Conservation (phyloP, 2,113 vertebrate genomes). For the Tragulus kanchil region DNA sequence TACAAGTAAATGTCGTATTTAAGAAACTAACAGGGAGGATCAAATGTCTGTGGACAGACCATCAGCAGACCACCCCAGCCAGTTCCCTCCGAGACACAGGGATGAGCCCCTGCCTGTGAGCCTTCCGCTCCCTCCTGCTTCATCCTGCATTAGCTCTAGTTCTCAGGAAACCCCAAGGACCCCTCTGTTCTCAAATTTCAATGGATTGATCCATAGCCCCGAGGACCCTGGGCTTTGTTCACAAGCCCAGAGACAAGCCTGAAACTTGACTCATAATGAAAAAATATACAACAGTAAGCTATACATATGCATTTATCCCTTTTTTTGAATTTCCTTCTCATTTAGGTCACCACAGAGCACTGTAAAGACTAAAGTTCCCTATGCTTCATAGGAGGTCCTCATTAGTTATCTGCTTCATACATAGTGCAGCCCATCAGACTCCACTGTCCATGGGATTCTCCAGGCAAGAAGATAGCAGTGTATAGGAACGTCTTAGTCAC, state of each 20-base stretch:
- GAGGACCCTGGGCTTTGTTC: not conserved
- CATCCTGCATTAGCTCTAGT: fast-evolving
- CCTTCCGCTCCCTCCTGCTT: fast-evolving
- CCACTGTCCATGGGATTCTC: not conserved
- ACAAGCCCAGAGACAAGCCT: not conserved
- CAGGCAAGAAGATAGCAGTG: not conserved
- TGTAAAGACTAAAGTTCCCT: not conserved
- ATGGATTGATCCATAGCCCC: not conserved
- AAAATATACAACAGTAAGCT: not conserved
- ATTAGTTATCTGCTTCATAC: not conserved
- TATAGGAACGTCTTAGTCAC: not conserved
- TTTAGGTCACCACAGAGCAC: not conserved
- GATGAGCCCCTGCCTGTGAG: not conserved
- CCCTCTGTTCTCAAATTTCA: not conserved
- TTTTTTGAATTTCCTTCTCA: not conserved
- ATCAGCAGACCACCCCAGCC: fast-evolving
- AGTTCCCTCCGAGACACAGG: not conserved
- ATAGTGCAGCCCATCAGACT: not conserved
- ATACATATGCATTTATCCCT: not conserved
- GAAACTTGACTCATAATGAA: not conserved
- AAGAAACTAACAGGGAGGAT: not conserved
- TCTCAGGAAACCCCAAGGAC: not conserved
- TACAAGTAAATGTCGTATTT: not conserved
- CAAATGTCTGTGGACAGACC: not conserved
- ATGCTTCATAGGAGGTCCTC: not conserved